These are phyloP conservation scores for Melipona beecheii DNA, from an alignment of 2,888 invertebrate species.

Conservation along the genomic window DNA sequence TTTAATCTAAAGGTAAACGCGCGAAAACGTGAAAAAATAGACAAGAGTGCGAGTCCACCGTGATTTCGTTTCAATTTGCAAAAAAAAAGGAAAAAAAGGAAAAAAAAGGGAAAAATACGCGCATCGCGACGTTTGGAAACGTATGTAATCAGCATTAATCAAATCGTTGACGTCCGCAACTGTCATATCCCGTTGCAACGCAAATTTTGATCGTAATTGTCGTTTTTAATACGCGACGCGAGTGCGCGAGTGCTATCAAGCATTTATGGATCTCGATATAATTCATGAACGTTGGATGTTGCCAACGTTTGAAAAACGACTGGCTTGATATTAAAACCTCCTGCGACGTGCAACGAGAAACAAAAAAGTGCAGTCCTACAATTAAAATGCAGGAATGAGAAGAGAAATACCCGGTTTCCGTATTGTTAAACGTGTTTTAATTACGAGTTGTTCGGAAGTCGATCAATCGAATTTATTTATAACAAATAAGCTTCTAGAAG, in stretches of 20 bases:
- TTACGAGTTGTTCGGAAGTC: too few species aligned
- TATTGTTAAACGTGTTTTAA: too few species aligned
- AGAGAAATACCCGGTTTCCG: too few species aligned
- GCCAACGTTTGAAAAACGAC: constrained; percentile 5
- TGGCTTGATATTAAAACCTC: constrained; percentile 9
- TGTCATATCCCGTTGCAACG: neutral
- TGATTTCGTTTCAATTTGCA: neutral
- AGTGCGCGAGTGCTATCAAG: neutral
- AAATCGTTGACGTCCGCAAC: constrained; percentile 10
- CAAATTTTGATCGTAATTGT: constrained; percentile 11
- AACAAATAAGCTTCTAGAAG: too few species aligned
- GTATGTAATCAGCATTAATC: constrained; percentile 25
- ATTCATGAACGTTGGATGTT: constrained; percentile 5
- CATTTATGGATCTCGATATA: constrained; percentile 12
- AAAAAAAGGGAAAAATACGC: too few species aligned
- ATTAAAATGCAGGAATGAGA: too few species aligned
- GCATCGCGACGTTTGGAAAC: neutral
- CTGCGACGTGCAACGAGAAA: too few species aligned
- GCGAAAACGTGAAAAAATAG: neutral
- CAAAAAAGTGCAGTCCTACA: too few species aligned
- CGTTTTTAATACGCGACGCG: neutral
- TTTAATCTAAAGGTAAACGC: neutral
- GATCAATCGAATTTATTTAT: too few species aligned
- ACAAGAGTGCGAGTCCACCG: neutral
- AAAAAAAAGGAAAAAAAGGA: neutral